These are phyloP conservation scores for Chrysolina haemoptera DNA, from an alignment of 2,888 invertebrate species.

Conservation along the genomic window DNA sequence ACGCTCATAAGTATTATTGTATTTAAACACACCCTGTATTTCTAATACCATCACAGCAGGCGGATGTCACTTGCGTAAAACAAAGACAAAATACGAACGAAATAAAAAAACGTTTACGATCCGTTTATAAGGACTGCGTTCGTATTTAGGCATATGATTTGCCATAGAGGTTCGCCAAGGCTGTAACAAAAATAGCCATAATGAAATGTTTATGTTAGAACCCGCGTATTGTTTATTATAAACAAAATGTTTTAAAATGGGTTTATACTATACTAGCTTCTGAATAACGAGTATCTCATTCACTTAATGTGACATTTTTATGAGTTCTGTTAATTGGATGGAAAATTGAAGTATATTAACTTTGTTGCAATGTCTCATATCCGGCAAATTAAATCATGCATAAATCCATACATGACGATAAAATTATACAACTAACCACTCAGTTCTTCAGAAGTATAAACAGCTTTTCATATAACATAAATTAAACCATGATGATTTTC, in stretches of 20 bases:
- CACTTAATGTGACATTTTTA: conserved; percentile 40
- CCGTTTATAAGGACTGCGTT: conserved; percentile 47
- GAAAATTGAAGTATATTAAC: conserved; percentile 14
- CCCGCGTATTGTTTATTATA: conserved; percentile 48
- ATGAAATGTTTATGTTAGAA: conserved; percentile 46
- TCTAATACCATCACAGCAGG: conserved; percentile 17
- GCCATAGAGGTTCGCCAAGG: conserved; percentile 50
- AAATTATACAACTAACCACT: not conserved
- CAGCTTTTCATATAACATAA: too few species aligned
- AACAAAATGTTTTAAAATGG: conserved; percentile 40
- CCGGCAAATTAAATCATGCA: not conserved
- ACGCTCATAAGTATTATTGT: not conserved
- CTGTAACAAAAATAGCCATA: conserved; percentile 47
- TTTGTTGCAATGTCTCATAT: conserved; percentile 4
- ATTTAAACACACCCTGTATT: not conserved
- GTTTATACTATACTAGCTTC: conserved; percentile 16
- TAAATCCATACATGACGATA: not conserved
- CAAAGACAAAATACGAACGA: conserved; percentile 35
- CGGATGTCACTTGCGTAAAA: conserved; percentile 29
- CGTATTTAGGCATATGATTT: conserved; percentile 45
- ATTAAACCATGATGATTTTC: too few species aligned
- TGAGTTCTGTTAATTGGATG: conserved; percentile 24
- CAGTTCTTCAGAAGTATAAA: not conserved
- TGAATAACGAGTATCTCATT: conserved; percentile 22
- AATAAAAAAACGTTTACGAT: conserved; percentile 38